Percentiles rank a stretch among this genome's conserved stretches.
These are phyloP conservation scores for Drosophila tripunctata DNA, from an alignment of 2,888 invertebrate genomes.

Conservation along the genomic window DNA sequence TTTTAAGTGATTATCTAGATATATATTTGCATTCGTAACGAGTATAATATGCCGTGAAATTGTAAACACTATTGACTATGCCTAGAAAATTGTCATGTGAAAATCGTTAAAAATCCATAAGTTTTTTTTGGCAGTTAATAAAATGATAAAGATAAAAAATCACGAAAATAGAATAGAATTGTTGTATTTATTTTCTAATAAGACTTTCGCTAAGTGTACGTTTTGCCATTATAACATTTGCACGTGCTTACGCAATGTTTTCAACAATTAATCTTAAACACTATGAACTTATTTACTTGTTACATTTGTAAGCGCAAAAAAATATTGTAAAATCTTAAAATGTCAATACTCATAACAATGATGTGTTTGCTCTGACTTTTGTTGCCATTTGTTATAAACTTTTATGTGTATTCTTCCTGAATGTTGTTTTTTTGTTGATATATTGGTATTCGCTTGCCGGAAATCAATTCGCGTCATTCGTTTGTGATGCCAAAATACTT, in stretches of 20 bases:
- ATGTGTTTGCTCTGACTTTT: background rate
- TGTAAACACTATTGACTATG: conserved; percentile 61
- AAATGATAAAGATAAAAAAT: background rate
- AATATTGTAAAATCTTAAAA: background rate
- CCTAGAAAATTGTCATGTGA: conserved; percentile 30
- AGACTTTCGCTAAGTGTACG: too few species aligned
- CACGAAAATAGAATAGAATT: background rate
- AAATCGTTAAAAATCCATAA: conserved; percentile 11
- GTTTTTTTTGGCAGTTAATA: conserved; percentile 1
- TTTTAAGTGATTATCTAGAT: conserved; percentile 13
- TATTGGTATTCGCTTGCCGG: conserved; percentile 31
- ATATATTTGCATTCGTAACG: conserved; percentile 73
- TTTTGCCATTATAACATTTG: too few species aligned
- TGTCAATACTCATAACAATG: too few species aligned
- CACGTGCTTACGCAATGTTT: too few species aligned
- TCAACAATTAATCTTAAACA: too few species aligned
- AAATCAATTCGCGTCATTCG: conserved; percentile 59
- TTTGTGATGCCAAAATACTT: conserved; percentile 33
- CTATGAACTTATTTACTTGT: too few species aligned
- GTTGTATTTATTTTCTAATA: too few species aligned
- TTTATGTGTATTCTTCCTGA: background rate
- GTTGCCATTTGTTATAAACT: conserved; percentile 23
- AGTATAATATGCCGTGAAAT: conserved; percentile 71
- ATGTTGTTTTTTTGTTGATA: background rate
- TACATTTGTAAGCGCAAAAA: too few species aligned